Conservation (phyloP, 2,113 vertebrate species). For the Mustela nigripes region DNA sequence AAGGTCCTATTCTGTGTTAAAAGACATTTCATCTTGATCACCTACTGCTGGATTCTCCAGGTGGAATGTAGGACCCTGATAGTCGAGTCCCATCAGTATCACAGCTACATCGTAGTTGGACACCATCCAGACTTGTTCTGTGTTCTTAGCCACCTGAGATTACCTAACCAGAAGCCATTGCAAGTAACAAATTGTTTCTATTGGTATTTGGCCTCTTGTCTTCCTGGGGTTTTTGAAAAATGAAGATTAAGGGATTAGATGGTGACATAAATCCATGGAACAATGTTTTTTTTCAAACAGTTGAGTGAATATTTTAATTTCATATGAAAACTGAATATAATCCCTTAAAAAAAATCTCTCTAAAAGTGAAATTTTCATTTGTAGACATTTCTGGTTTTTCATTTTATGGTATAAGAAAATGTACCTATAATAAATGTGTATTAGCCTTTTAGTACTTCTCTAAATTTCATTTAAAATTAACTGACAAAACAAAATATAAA, state of each 20-base stretch:
- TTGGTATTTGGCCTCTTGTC: neutral
- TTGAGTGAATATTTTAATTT: neutral
- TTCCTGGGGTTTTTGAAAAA: neutral
- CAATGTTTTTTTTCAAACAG: neutral
- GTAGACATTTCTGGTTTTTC: conserved; percentile 11
- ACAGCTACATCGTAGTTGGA: accelerated
- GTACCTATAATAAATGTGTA: neutral
- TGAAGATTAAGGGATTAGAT: neutral
- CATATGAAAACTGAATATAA: neutral
- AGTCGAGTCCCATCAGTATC: accelerated
- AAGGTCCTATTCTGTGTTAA: neutral
- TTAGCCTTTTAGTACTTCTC: neutral
- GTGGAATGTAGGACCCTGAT: neutral
- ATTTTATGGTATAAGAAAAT: neutral
- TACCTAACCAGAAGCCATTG: neutral
- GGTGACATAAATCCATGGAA: too few relatives aligned
- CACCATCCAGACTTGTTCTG: neutral
- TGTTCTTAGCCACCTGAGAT: too few relatives aligned
- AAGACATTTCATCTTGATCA: neutral
- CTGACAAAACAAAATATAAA: conserved; percentile 20
- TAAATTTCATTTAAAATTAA: conserved; percentile 35
- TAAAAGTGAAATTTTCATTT: neutral
- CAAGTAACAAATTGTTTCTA: neutral
- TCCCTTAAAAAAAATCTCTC: neutral
- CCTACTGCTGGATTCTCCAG: neutral